Evolutionary conservation across 2,797 vertebrate genomes (phyloP).

Genomic region (Xiphorhynchus erythropygius): DNA sequence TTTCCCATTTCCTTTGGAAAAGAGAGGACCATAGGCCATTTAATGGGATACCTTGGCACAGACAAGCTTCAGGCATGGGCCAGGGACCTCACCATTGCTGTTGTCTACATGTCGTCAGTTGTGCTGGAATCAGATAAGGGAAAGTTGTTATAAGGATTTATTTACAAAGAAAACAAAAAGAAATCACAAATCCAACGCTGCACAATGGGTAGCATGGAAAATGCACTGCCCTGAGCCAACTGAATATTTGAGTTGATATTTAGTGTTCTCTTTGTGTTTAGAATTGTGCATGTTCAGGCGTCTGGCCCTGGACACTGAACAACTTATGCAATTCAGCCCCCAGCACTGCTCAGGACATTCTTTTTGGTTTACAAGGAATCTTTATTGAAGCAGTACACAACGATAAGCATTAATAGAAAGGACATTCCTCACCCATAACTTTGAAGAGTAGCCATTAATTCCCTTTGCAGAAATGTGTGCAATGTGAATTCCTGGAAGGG

Average conservation of each 20-base stretch:
- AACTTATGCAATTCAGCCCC: conserved; percentile 7
- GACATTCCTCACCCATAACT: conserved; percentile 14
- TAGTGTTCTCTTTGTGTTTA: background rate
- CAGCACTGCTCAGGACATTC: conserved; percentile 18
- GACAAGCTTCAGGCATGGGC: background rate
- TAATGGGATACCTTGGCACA: background rate
- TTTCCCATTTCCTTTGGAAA: background rate
- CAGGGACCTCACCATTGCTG: background rate
- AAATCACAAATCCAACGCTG: background rate
- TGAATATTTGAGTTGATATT: background rate
- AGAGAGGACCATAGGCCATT: background rate
- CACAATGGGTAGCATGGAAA: background rate
- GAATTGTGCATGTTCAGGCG: background rate
- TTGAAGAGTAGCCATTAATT: conserved; percentile 12
- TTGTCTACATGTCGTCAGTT: fast-evolving
- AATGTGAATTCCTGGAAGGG: conserved; percentile 42
- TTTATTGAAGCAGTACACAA: background rate
- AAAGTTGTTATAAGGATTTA: background rate
- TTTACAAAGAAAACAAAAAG: conserved; percentile 32
- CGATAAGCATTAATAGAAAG: conserved; percentile 47
- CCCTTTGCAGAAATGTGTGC: conserved; percentile 10
- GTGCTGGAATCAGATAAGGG: background rate
- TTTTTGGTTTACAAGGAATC: conserved; percentile 34
- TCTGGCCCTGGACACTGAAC: background rate
- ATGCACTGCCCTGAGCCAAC: background rate